phyloP scores from a whole-genome alignment of 2,797 vertebrate genomes.

The Xyrichtys novacula region DNA sequence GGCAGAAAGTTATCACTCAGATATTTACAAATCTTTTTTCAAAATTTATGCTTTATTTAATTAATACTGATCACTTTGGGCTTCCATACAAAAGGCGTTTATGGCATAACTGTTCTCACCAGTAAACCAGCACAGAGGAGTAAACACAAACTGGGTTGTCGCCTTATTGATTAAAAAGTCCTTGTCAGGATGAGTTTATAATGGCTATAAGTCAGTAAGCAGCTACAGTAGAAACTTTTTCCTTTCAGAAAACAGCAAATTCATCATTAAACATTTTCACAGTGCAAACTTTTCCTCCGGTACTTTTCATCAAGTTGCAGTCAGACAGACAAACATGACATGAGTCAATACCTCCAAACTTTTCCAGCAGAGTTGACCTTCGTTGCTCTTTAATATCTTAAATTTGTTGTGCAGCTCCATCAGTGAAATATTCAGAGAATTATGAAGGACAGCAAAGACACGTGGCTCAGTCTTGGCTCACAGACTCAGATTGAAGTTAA shows the following conservation, averaged over 20 bases:
- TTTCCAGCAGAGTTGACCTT: conserved; percentile 27
- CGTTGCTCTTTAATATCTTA: conserved; percentile 13
- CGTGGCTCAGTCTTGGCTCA: conserved; percentile 34
- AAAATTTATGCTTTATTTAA: too few species aligned
- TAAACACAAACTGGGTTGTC: conserved; percentile 30
- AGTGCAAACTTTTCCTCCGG: conserved; percentile 44
- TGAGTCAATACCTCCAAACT: conserved; percentile 15
- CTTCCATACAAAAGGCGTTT: conserved; percentile 36
- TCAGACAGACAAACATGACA: conserved; percentile 15
- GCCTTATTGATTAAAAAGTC: not conserved
- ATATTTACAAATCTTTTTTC: too few species aligned
- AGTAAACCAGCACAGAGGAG: conserved; percentile 17
- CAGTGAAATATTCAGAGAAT: conserved; percentile 27
- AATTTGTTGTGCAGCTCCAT: conserved; percentile 35
- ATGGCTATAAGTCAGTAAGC: conserved; percentile 30
- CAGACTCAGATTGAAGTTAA: conserved; percentile 21
- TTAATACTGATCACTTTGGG: conserved; percentile 16
- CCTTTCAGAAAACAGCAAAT: conserved; percentile 22
- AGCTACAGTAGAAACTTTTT: conserved; percentile 22
- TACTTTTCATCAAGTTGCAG: not conserved
- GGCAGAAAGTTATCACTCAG: too few species aligned
- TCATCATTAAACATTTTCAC: conserved; percentile 30
- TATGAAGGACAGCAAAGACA: conserved; percentile 16
- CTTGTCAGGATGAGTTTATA: conserved; percentile 12
- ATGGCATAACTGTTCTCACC: conserved; percentile 12